These are phyloP conservation scores for Brachyhypopomus occidentalis DNA, from an alignment of 2,113 vertebrate species.

Conservation along the genomic window DNA sequence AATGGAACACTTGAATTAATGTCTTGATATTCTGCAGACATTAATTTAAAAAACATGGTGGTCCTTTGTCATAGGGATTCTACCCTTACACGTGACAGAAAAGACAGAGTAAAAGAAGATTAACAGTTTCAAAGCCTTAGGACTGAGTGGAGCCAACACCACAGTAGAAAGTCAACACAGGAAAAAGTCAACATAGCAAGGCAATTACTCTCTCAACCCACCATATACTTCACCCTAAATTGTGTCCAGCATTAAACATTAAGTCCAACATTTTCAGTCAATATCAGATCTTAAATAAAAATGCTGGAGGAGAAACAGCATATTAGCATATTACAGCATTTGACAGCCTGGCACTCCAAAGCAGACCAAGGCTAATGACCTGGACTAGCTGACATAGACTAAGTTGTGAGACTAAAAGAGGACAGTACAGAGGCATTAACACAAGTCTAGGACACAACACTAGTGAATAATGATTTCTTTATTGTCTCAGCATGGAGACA, in stretches of 20 bases:
- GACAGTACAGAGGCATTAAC: neutral
- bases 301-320: neutral
- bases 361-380: neutral
- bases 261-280: neutral
- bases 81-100: conserved; percentile 28
- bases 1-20: neutral
- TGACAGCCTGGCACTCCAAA: neutral
- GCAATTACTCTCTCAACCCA: neutral
- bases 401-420: neutral
- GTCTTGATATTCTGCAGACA: neutral
- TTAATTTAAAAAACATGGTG: conserved; percentile 13
- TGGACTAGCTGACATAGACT: neutral
- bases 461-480: neutral
- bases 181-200: neutral
- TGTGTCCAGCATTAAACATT: neutral
- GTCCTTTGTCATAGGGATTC: conserved; percentile 37
- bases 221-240: neutral
- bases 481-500: neutral
- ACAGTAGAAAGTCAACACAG: conserved; percentile 21
- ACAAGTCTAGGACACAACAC: neutral
- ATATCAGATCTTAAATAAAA: neutral
- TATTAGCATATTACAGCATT: neutral
- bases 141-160: neutral
- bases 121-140: conserved; percentile 39
- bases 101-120: conserved; percentile 35